Evolutionary conservation across 2,113 vertebrate genomes (phyloP).

Genomic region (Talpa occidentalis): DNA sequence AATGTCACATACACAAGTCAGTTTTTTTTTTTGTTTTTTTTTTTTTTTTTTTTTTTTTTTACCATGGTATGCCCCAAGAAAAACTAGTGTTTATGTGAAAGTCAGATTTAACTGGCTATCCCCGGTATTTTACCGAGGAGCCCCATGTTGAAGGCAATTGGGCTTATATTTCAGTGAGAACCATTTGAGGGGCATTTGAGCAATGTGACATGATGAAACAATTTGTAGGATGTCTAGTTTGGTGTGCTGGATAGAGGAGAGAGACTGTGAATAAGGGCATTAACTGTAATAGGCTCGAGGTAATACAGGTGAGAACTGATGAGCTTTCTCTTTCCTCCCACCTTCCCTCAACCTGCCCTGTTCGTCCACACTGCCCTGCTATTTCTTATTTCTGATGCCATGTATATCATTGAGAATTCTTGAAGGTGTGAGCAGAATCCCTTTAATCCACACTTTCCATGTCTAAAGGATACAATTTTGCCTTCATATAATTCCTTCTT

Average conservation of each 20-base stretch:
- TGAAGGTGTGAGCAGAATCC: neutral
- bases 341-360: neutral
- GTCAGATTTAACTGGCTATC: neutral
- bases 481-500: neutral
- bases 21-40: neutral
- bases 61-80: neutral
- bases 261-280: neutral
- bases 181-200: neutral
- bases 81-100: constrained; percentile 42
- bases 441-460: neutral
- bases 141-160: neutral
- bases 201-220: neutral
- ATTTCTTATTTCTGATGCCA: neutral
- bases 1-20: neutral
- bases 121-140: neutral
- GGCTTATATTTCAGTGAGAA: constrained; percentile 37
- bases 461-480: neutral
- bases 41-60: neutral
- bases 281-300: too few species aligned
- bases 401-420: neutral
- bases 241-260: neutral
- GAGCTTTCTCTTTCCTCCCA: neutral
- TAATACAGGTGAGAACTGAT: neutral
- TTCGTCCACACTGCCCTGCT: neutral
- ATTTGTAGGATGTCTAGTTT: neutral